Conservation (phyloP, 2,888 invertebrate species). For the Homarus gammarus region DNA sequence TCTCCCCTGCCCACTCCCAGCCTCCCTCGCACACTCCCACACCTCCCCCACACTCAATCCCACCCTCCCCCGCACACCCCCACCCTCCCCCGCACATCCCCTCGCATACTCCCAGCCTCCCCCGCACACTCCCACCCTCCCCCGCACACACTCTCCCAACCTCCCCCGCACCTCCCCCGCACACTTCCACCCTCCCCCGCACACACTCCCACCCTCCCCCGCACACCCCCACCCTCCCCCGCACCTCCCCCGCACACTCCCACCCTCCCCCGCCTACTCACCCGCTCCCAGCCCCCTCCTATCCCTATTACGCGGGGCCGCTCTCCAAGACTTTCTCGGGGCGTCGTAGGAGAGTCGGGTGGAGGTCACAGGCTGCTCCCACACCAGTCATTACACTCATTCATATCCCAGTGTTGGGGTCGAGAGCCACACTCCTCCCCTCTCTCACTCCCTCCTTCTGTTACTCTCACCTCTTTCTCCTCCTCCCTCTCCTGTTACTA, state of each 20-base stretch:
- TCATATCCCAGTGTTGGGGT: neutral
- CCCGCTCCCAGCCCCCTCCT: too few species aligned
- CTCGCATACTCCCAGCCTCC: neutral
- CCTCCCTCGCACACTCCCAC: neutral
- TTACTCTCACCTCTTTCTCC: neutral
- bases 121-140: neutral
- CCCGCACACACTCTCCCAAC: neutral
- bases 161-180: neutral
- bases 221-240: neutral
- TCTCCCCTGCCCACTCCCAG: neutral
- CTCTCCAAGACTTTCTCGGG: constrained; percentile 26
- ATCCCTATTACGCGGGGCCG: neutral
- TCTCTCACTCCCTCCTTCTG: neutral
- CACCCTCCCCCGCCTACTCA: neutral
- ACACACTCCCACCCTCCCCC: neutral
- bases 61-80: neutral
- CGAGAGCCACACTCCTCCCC: neutral
- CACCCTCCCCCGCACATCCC: neutral
- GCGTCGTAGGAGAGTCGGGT: neutral
- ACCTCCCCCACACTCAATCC: neutral
- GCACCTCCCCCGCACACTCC: neutral
- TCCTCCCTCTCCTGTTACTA: neutral
- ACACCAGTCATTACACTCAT: constrained; percentile 23
- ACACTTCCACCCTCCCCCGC: neutral
- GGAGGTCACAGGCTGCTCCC: constrained; percentile 1